Evolutionary conservation across 2,797 vertebrate species (phyloP), one percentile per base, ranked within the genome.

Genomic region (Anableps anableps): DNA sequence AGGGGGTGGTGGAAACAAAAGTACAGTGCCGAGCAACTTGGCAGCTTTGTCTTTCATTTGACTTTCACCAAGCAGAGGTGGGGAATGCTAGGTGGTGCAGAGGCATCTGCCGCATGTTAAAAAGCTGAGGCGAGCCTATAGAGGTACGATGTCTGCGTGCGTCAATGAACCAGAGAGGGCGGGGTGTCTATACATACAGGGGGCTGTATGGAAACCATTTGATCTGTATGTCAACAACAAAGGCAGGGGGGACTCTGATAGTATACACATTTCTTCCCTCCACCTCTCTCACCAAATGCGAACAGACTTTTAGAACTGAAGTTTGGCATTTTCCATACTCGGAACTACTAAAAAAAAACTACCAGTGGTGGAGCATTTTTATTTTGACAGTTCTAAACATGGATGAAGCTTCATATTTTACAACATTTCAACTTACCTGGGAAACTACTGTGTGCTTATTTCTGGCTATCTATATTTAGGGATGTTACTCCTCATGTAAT

Each of bases 31-130:
- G 78, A 89, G 88, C 75, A 76, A 92, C 86, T 93, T 87, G 84
- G 85, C 88, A 84, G 86, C 88, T 94, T 94, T 93, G 95, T 92
- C 94, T 95, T 96, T 93, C 92, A 93, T 94, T 96, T 94, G 94
- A 96, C 95, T 96, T 96, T 95, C 94, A 94, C 88, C 91, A 74
- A 87, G 86, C 84, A 80, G 89, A 93, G 93, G 92, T 71, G 83
- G 89, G 86, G 80, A 86, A 85, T 84, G 88, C 87, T 91, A 85
- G 90, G 81, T 80, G 88, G 85, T 92, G 92, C 92, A 88, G 92
- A 91, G 91, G 89, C 91, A 91, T 87, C 87, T 87, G 89, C 88
- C 58, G 93, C 92, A 94, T 94, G 88, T 91, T 94, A 93, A 94
- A 91, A 87, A 88, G 92, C 92, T 86, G 82, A 83, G 83, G 34